These are phyloP conservation scores for Ameiurus melas DNA, from an alignment of 2,113 vertebrate genomes.

Conservation along the genomic window DNA sequence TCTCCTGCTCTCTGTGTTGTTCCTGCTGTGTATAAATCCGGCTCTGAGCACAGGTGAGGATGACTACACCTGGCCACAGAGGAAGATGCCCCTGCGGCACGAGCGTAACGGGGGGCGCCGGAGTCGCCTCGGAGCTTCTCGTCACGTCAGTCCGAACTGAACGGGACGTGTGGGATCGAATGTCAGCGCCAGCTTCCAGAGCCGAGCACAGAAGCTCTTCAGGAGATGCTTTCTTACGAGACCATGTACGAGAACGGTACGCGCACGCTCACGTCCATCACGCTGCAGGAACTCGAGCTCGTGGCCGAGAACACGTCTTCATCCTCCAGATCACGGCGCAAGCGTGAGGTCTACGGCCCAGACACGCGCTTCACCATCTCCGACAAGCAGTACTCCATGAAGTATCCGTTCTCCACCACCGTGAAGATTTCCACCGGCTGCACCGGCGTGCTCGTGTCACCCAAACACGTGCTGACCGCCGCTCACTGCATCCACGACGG, in stretches of 20 bases:
- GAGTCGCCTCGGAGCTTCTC: too few species aligned
- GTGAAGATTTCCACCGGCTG: slow-evolving; percentile 96
- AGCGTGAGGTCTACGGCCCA: slow-evolving; percentile 87
- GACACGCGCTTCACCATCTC: slow-evolving; percentile 94
- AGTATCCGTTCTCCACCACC: slow-evolving; percentile 88
- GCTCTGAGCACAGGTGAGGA: slow-evolving; percentile 67
- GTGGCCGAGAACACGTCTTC: slow-evolving; percentile 48
- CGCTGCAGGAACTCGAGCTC: slow-evolving; percentile 67
- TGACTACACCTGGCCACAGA: slow-evolving; percentile 86
- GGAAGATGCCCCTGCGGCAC: too few species aligned
- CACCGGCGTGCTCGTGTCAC: slow-evolving; percentile 89
- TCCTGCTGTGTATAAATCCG: slow-evolving; percentile 69
- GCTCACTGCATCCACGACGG: slow-evolving; percentile 94
- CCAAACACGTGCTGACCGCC: slow-evolving; percentile 88
- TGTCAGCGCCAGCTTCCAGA: slow-evolving; percentile 80
- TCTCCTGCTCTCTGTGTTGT: slow-evolving; percentile 72
- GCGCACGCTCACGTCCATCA: slow-evolving; percentile 84
- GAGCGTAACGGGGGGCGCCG: too few species aligned
- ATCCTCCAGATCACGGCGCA: slow-evolving; percentile 64
- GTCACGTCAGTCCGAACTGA: slow-evolving; percentile 71
- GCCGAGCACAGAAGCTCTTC: slow-evolving; percentile 80
- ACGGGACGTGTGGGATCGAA: slow-evolving; percentile 85
- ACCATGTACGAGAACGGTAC: slow-evolving; percentile 92
- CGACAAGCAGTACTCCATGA: slow-evolving; percentile 85
- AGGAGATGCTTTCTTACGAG: slow-evolving; percentile 87